Percentiles rank a stretch among this genome's conserved stretches.
Conservation (phyloP, 2,113 vertebrate species). For the Nycticebus coucang region DNA sequence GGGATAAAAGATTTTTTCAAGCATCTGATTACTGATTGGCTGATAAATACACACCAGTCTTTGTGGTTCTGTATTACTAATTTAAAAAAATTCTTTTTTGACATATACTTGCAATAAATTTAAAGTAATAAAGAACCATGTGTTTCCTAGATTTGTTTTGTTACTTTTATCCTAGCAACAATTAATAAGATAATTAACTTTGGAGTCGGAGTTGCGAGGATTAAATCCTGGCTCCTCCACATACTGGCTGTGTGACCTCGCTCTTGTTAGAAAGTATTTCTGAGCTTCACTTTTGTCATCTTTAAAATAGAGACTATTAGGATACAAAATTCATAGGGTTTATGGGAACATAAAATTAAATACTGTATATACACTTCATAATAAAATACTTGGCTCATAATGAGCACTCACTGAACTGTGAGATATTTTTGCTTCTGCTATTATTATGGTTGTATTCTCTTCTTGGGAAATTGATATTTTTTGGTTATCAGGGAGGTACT, state of each 20-base stretch:
- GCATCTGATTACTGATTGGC: slow-evolving; percentile 12
- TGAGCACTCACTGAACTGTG: background rate
- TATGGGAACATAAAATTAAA: slow-evolving; percentile 28
- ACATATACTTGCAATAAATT: slow-evolving; percentile 33
- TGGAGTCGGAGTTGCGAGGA: slow-evolving; percentile 45
- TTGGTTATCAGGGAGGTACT: background rate
- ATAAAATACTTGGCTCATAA: background rate
- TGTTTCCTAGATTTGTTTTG: slow-evolving; percentile 53
- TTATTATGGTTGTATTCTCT: background rate
- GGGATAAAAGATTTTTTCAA: slow-evolving; percentile 29
- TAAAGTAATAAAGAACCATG: slow-evolving; percentile 49
- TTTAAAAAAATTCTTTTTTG: slow-evolving; percentile 37
- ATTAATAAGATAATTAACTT: slow-evolving; percentile 55
- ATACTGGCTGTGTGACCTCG: slow-evolving; percentile 8
- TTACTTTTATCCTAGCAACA: slow-evolving; percentile 70
- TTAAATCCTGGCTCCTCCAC: background rate
- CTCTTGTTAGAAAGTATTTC: background rate
- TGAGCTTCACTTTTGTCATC: background rate
- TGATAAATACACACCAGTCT: slow-evolving; percentile 13
- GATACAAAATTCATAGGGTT: slow-evolving; percentile 25
- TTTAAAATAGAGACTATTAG: slow-evolving; percentile 38
- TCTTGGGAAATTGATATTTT: background rate
- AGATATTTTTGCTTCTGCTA: background rate
- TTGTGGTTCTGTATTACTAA: background rate
- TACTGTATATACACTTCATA: background rate